Conservation (phyloP, 2,888 invertebrate genomes). For the Cantharis flavilabris region DNA sequence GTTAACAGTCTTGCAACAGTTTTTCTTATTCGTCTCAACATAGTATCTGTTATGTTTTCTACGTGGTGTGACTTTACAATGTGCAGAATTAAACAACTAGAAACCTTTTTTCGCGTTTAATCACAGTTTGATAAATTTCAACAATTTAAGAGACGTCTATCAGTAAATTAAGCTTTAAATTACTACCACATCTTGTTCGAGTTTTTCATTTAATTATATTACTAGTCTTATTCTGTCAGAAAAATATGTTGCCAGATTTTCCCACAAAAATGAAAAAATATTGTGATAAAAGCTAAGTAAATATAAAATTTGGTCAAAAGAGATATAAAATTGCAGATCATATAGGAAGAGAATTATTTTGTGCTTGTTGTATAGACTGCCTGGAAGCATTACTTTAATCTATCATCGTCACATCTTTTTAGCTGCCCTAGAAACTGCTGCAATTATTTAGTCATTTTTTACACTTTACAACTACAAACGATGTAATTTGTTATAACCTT, state of each 20-base stretch:
- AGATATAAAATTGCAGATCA: neutral
- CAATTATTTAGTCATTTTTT: neutral
- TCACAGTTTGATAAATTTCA: neutral
- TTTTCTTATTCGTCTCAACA: neutral
- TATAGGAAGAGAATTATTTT: neutral
- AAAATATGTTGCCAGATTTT: neutral
- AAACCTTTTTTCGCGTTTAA: neutral
- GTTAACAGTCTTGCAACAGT: neutral
- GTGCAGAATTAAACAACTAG: neutral
- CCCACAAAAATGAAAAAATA: neutral
- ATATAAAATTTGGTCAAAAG: neutral
- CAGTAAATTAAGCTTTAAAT: neutral
- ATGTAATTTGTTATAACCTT: neutral
- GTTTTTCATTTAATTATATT: neutral
- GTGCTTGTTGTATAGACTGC: neutral
- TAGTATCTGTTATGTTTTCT: neutral
- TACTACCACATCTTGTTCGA: neutral
- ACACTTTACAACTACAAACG: neutral
- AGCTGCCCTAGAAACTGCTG: neutral
- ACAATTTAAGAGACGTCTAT: neutral
- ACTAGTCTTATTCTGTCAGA: neutral
- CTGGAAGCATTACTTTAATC: neutral
- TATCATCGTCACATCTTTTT: neutral
- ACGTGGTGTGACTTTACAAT: neutral
- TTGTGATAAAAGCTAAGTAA: neutral